Base-by-base conservation (phyloP, 2,797 vertebrate species). In the Percopsis omiscomaycus region DNA sequence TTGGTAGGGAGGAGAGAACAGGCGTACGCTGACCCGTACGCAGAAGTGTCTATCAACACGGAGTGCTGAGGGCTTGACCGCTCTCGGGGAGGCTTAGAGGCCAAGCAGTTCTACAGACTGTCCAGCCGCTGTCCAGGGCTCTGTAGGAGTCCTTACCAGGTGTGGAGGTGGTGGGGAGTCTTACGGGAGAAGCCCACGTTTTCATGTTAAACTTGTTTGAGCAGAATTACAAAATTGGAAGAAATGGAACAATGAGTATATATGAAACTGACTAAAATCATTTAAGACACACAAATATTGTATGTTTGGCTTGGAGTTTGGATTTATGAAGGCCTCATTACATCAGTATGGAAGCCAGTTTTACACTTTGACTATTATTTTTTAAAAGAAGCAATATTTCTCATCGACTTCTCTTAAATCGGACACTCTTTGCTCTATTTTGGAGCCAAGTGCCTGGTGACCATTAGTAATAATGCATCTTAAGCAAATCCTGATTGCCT, bases 41-140 rank as follows among this genome's bases (percentile, higher is more conserved):
- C 79, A 59, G 63, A 57, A 68, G 73, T 81, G 82, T 83, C 86
- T 75, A 81, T 84, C 85, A 84, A 81, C 69, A 73, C 70, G 72
- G 75, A 29, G 65, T 57, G 62, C 63, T 71, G 61, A 69, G 69
- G 68, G 61, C 80, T 82, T 85, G 77, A 81, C 85, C 61, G 44
- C 76, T 64, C 83, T 52, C 64, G 75, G 78, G 82, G 81, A 80
- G 73, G 73, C 70, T 79, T 71, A 81, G 68, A 81, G 69, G 79
- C 54, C 77, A 62, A 80, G 63, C 47, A 59, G 72, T 48, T 61
- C 52, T 32, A 29, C 8, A 4, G 71, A 74, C 54, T 45, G 69
- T 74, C 57, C 56, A 29, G 66, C 73, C 52, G 71, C 56, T 73
- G 69, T 64, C 79, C 58, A 3, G 42, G 64, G 45, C 29, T 59